phyloP scores from a whole-genome alignment of 2,888 invertebrate species.

The Eurytoma californica region DNA sequence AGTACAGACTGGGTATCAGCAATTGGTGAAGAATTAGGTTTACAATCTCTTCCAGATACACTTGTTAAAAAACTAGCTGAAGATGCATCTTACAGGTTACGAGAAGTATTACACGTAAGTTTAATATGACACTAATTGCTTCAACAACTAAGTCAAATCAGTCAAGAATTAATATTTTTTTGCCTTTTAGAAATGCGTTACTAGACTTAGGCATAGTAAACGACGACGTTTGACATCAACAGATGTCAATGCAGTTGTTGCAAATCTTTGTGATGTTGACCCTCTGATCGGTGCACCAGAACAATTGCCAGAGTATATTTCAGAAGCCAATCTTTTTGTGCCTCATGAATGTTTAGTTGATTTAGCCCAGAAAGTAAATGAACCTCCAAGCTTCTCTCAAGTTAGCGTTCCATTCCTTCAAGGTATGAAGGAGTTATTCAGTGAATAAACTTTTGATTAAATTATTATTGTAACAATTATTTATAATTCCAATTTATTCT shows the following conservation, averaged over 20 bases:
- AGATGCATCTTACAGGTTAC: conserved; percentile 72
- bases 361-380: conserved; percentile 66
- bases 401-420: conserved; percentile 68
- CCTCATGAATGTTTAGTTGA: conserved; percentile 69
- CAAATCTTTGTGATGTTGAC: conserved; percentile 71
- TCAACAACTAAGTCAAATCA: not conserved
- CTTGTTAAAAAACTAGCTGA: conserved; percentile 69
- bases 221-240: conserved; percentile 66
- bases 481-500: conserved; percentile 24
- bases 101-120: conserved; percentile 71
- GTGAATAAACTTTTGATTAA: not conserved
- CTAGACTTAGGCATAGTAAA: conserved; percentile 71
- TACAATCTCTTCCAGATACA: conserved; percentile 70
- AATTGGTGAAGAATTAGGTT: conserved; percentile 72
- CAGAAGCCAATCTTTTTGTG: conserved; percentile 71
- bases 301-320: conserved; percentile 69
- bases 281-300: conserved; percentile 71
- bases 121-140: not conserved
- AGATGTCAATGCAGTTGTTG: conserved; percentile 71
- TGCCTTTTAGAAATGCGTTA: conserved; percentile 70
- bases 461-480: conserved; percentile 7
- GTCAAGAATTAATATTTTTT: conserved; percentile 16
- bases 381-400: conserved; percentile 67
- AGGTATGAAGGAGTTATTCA: conserved; percentile 59
- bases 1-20: conserved; percentile 72